phyloP scores from a whole-genome alignment of 1,140 invertebrate genomes.

The Pogonognathellus flavescens region DNA sequence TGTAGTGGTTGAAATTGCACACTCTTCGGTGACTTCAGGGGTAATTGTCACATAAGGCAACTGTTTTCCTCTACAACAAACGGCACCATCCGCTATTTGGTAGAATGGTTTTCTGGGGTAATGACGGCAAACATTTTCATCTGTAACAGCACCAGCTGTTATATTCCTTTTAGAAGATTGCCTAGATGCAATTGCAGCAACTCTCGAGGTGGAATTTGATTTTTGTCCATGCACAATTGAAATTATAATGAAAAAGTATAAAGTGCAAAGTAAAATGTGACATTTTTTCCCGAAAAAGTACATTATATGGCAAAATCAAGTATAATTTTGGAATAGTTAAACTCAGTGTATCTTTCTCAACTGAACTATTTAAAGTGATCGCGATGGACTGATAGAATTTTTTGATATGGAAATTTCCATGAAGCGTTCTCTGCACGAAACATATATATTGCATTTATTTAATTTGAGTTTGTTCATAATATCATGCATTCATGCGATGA shows the following conservation, averaged over 20 bases:
- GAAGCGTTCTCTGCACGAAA: no score
- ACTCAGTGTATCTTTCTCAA: no score
- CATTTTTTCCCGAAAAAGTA: no score
- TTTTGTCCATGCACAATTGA: background rate
- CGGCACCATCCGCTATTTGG: constrained; percentile 53
- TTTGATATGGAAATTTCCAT: no score
- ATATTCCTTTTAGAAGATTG: background rate
- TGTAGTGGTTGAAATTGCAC: constrained; percentile 57
- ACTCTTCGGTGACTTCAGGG: constrained; percentile 57
- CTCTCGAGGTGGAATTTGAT: background rate
- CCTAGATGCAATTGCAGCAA: background rate
- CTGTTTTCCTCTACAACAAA: constrained; percentile 56
- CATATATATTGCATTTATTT: no score
- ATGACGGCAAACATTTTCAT: background rate
- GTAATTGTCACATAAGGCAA: constrained; percentile 48
- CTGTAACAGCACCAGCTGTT: background rate
- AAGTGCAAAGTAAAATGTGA: no score
- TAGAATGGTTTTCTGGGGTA: constrained; percentile 54
- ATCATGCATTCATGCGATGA: no score
- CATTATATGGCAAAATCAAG: no score
- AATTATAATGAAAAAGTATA: background rate
- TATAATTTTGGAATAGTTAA: no score
- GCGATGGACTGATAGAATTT: no score
- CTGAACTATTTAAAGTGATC: no score
- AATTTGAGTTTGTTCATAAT: no score